Evolutionary conservation across 2,888 invertebrate genomes (phyloP).

Genomic region (Calliphora vomitoria): DNA sequence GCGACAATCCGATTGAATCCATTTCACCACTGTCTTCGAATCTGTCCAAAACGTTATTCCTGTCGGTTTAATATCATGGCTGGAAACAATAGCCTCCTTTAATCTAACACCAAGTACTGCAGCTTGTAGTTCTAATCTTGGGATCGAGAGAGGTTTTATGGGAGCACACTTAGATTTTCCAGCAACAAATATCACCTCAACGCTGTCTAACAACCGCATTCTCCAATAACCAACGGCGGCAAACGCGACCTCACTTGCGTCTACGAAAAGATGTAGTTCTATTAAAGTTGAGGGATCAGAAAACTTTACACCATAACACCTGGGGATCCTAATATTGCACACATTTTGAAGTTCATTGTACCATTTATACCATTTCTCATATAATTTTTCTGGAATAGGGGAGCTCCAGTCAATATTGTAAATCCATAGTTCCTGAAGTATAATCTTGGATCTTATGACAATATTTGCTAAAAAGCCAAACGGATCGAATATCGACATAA

Average conservation of each 20-base stretch:
- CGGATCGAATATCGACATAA: slow-evolving; percentile 52
- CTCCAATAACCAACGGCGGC: slow-evolving; percentile 28
- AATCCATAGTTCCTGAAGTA: slow-evolving; percentile 27
- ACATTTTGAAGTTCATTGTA: slow-evolving; percentile 36
- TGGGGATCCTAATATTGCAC: neutral
- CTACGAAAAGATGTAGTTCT: slow-evolving; percentile 22
- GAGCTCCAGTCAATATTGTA: slow-evolving; percentile 14
- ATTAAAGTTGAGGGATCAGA: neutral
- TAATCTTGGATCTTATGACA: slow-evolving; percentile 38
- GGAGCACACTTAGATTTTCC: slow-evolving; percentile 23
- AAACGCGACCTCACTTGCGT: slow-evolving; percentile 25
- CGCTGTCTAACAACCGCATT: neutral
- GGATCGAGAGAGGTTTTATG: neutral
- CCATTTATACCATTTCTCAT: slow-evolving; percentile 14
- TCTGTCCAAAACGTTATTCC: slow-evolving; percentile 7
- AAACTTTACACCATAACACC: neutral
- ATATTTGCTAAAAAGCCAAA: slow-evolving; percentile 57
- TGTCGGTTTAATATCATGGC: neutral
- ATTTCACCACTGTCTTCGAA: slow-evolving; percentile 17
- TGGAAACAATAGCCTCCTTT: neutral
- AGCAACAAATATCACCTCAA: neutral
- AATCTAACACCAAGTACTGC: slow-evolving; percentile 11
- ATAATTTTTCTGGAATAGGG: neutral
- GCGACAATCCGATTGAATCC: slow-evolving; percentile 10
- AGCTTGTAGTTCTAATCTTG: neutral